Evolutionary conservation across 1,140 invertebrate species (phyloP).

Genomic region (Babylonia areolata): DNA sequence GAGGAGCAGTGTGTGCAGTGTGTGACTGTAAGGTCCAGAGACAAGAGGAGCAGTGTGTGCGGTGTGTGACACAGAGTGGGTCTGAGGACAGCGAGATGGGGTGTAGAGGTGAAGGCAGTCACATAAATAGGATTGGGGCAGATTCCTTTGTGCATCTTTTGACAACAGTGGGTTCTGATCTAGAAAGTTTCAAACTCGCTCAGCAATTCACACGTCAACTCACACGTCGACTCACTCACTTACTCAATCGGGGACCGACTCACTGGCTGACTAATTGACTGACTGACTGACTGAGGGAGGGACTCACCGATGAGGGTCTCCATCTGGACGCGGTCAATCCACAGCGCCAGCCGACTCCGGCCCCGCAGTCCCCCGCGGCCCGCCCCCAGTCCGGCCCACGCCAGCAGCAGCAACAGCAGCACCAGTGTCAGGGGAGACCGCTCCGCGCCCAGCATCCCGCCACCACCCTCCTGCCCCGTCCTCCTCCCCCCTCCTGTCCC

Average conservation of each 20-base stretch:
- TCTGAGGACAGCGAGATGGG: too few species aligned
- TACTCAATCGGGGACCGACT: background rate
- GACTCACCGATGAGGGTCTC: slow-evolving; percentile 45
- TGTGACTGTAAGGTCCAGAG: too few species aligned
- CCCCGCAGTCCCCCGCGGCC: background rate
- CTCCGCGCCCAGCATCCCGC: background rate
- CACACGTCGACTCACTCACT: background rate
- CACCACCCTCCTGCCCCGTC: background rate
- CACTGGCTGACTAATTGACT: background rate
- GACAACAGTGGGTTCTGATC: too few species aligned
- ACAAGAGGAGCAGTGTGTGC: too few species aligned
- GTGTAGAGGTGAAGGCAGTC: too few species aligned
- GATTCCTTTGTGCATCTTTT: too few species aligned
- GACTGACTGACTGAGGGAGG: slow-evolving; percentile 1
- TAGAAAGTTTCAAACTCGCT: too few species aligned
- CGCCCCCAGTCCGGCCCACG: background rate
- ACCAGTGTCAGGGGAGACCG: slow-evolving; percentile 1
- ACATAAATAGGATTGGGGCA: too few species aligned
- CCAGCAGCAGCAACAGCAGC: slow-evolving; percentile 25
- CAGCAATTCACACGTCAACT: too few species aligned
- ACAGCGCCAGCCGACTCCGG: slow-evolving; percentile 45
- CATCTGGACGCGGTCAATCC: slow-evolving; percentile 49
- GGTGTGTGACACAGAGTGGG: too few species aligned
- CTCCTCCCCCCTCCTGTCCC: background rate
- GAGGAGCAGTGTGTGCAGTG: too few species aligned